Evolutionary conservation across 64 coral and sea anemone species (phyloP).

Genomic region (Acropora tenuis): DNA sequence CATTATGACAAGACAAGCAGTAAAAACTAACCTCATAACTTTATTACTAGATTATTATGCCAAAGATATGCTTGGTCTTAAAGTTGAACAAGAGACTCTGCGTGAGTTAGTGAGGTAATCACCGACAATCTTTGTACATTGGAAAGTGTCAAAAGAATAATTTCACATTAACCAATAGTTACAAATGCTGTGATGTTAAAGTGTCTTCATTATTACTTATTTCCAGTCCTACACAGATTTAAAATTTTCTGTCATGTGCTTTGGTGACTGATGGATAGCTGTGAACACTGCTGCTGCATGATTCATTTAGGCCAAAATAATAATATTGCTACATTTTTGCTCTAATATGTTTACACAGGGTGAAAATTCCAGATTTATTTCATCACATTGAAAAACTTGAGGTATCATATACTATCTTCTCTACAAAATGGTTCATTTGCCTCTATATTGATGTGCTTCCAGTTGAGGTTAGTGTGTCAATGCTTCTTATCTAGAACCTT

Average conservation of each 20-base stretch:
- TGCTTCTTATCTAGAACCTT: too few relatives aligned
- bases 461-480: slow-evolving; percentile 65
- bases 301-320: too few relatives aligned
- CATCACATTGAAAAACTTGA: slow-evolving; percentile 84
- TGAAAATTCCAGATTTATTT: slow-evolving; percentile 80
- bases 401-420: slow-evolving; percentile 87
- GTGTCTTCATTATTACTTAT: too few relatives aligned
- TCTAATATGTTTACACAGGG: slow-evolving; percentile 31
- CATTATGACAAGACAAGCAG: too few relatives aligned
- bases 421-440: slow-evolving; percentile 99
- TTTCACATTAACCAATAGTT: too few relatives aligned
- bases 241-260: too few relatives aligned
- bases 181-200: too few relatives aligned
- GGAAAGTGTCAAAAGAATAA: too few relatives aligned
- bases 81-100: slow-evolving; percentile 88
- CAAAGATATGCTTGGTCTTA: slow-evolving; percentile 86
- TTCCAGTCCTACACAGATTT: too few relatives aligned
- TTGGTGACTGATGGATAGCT: too few relatives aligned
- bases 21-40: not conserved
- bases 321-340: not conserved
- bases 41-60: slow-evolving; percentile 87
- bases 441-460: slow-evolving; percentile 96
- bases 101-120: slow-evolving; percentile 80
- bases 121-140: too few relatives aligned
- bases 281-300: too few relatives aligned